Conservation (phyloP, 2,888 invertebrate species). For the Epsilonema sp. region DNA sequence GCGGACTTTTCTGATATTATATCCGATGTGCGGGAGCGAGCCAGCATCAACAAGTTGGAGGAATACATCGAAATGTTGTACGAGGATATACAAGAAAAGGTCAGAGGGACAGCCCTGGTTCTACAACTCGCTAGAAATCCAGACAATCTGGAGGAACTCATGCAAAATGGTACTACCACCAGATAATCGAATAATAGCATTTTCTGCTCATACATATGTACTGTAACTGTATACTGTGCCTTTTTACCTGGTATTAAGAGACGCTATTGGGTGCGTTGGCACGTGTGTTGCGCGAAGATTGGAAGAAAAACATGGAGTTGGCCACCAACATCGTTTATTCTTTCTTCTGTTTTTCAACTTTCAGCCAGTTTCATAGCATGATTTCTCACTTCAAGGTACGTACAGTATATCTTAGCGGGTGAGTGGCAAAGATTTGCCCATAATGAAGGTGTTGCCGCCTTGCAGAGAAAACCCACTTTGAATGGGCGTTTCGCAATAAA, state of each 20-base stretch:
- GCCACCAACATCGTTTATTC: constrained; percentile 88
- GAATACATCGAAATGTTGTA: constrained; percentile 86
- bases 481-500: neutral
- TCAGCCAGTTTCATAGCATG: constrained; percentile 77
- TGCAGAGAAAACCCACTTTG: neutral
- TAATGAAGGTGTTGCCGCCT: neutral
- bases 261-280: constrained; percentile 82
- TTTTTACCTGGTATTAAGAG: too few species aligned
- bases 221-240: too few species aligned
- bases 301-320: constrained; percentile 82
- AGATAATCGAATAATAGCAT: too few species aligned
- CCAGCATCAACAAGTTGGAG: constrained; percentile 31
- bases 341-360: constrained; percentile 90
- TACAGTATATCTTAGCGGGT: too few species aligned
- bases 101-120: constrained; percentile 66
- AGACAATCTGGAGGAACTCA: constrained; percentile 75
- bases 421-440: neutral
- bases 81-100: constrained; percentile 67
- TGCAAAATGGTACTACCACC: constrained; percentile 87
- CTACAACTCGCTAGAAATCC: constrained; percentile 74
- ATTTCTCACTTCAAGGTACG: constrained; percentile 87
- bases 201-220: too few species aligned
- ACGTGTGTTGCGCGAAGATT: constrained; percentile 84
- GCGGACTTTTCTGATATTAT: neutral
- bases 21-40: constrained; percentile 5